Conservation (phyloP, 2,113 vertebrate genomes). For the Mirounga angustirostris region DNA sequence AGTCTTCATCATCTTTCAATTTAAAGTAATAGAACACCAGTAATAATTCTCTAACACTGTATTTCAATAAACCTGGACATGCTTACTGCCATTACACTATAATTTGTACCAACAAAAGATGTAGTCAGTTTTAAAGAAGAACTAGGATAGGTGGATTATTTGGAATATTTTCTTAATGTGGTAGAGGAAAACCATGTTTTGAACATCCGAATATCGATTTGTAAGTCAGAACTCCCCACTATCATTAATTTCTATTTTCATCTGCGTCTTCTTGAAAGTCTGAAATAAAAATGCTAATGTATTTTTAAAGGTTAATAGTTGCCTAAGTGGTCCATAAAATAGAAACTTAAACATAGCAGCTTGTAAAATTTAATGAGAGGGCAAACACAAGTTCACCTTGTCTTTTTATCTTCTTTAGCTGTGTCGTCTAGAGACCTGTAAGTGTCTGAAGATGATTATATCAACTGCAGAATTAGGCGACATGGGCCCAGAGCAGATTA, state of each 20-base stretch:
- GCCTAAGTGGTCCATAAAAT: slow-evolving; percentile 76
- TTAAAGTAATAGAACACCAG: slow-evolving; percentile 63
- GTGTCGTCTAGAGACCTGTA: slow-evolving; percentile 37
- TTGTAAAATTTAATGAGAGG: slow-evolving; percentile 76
- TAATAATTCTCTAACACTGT: slow-evolving; percentile 67
- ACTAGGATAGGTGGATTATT: background rate
- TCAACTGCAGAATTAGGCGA: slow-evolving; percentile 47
- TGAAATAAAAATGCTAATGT: slow-evolving; percentile 75
- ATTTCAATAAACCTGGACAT: slow-evolving; percentile 61
- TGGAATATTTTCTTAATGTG: background rate
- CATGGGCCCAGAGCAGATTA: background rate
- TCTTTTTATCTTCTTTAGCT: slow-evolving; percentile 69
- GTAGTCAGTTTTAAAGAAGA: slow-evolving; percentile 1
- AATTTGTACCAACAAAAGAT: slow-evolving; percentile 15
- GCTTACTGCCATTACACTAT: background rate
- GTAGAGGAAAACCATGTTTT: slow-evolving; percentile 39
- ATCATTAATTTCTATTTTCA: slow-evolving; percentile 53
- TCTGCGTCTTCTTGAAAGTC: slow-evolving; percentile 37
- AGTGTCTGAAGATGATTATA: slow-evolving; percentile 59
- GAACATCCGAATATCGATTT: slow-evolving; percentile 52
- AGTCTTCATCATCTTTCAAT: slow-evolving; percentile 77
- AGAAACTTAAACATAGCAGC: slow-evolving; percentile 60
- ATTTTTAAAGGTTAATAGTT: slow-evolving; percentile 83
- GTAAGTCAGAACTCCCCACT: slow-evolving; percentile 46
- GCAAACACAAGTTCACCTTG: slow-evolving; percentile 70